phyloP scores from a whole-genome alignment of 2,113 vertebrate species.

The Orientallactaga bullata region DNA sequence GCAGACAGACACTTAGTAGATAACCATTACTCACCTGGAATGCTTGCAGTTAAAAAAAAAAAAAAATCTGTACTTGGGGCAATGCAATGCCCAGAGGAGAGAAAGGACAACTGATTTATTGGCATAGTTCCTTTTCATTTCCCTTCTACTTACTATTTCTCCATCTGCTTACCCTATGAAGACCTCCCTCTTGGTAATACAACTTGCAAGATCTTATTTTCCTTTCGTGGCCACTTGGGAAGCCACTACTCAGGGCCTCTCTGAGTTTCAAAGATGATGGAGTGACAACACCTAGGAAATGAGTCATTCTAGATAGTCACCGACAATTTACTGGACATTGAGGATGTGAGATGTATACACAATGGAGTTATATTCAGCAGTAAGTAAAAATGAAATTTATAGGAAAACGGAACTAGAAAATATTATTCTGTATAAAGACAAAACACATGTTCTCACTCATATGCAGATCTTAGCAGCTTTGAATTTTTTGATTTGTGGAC shows the following conservation, averaged over 20 bases:
- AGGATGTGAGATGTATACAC: too few species aligned
- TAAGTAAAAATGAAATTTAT: too few species aligned
- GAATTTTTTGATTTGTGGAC: too few species aligned
- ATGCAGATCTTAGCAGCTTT: too few species aligned
- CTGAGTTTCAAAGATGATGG: not conserved
- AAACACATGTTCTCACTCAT: too few species aligned
- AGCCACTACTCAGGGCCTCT: not conserved
- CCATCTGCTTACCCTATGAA: not conserved
- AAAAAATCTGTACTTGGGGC: not conserved
- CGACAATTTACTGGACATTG: too few species aligned
- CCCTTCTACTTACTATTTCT: not conserved
- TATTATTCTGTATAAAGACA: too few species aligned
- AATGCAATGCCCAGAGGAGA: not conserved
- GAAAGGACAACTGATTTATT: not conserved
- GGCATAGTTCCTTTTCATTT: not conserved
- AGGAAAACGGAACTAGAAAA: too few species aligned
- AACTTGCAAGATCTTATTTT: not conserved
- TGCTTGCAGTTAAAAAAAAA: not conserved
- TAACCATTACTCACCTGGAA: not conserved
- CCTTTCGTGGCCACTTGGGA: not conserved
- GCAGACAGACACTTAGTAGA: not conserved
- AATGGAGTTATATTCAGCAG: too few species aligned
- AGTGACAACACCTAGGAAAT: not conserved
- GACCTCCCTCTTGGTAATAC: not conserved
- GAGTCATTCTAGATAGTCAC: too few species aligned